phyloP scores from a whole-genome alignment of 2,797 vertebrate species.

The Psittacula derbiana region DNA sequence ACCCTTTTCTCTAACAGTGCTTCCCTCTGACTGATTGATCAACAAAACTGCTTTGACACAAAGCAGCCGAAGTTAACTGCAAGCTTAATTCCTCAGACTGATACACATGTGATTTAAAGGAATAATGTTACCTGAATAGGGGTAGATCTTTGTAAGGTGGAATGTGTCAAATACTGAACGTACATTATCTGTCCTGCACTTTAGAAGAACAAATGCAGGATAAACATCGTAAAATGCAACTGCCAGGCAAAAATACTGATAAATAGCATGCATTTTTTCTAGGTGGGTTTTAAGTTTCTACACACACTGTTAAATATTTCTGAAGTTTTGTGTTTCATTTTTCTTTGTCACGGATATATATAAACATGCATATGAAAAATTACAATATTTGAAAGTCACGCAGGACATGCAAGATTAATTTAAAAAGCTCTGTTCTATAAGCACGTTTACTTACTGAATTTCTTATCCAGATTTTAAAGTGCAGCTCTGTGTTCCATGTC shows the following conservation, averaged over 20 bases:
- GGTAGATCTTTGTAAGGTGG: neutral
- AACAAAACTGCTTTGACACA: neutral
- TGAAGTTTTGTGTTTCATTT: neutral
- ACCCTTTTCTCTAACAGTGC: neutral
- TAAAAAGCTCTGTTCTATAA: neutral
- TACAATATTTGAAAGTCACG: neutral
- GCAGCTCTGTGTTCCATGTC: neutral
- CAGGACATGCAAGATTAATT: neutral
- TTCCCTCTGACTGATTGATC: neutral
- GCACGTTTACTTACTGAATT: neutral
- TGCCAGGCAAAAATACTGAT: neutral
- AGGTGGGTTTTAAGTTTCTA: neutral
- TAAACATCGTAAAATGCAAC: neutral
- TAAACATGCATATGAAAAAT: neutral
- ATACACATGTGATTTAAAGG: neutral
- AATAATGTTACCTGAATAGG: neutral
- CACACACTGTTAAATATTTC: neutral
- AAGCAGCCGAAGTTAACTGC: neutral
- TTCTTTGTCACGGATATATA: neutral
- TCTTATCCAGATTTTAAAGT: constrained; percentile 21
- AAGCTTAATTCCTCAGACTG: neutral
- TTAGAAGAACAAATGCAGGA: neutral
- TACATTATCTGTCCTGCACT: neutral
- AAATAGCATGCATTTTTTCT: neutral
- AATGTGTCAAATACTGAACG: neutral